Evolutionary conservation across 2,797 vertebrate species (phyloP), one percentile per base, ranked within the genome.

Genomic region (Darevskia nairensis): DNA sequence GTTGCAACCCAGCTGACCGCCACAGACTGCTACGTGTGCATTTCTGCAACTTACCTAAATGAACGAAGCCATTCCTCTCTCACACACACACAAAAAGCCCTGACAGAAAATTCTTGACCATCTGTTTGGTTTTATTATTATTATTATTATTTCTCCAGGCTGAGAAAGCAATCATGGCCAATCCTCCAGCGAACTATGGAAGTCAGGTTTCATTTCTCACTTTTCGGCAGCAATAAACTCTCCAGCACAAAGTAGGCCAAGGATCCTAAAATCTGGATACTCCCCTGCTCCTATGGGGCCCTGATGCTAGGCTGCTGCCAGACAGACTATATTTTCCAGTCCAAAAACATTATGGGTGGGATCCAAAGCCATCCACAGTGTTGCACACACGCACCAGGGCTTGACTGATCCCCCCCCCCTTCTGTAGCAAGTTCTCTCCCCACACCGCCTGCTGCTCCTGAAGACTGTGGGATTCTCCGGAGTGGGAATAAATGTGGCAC

Each of bases 91-190:
- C 7, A 46, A 94, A 91, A 0, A 81, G 93, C 91, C 87, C 90
- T 86, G 91, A 84, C 94, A 93, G 92, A 93, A 93, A 92, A 93
- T 96, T 92, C 94, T 94, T 91, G 93, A 93, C 94, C 94, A 96
- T 94, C 94, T 96, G 76, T 78, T 78, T 50, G 95, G 92, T 92
- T 93, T 94, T 94, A 21, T 39, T 39, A 19, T 32, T 32, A 32
- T 80, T 80, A 19, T 35, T 80, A 59, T 61, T 95, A 95, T 95
- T 96, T 95, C 94, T 95, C 92, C 91, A 92, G 90, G 93, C 93
- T 96, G 94, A 96, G 93, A 95, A 96, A 95, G 91, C 84, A 95
- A 95, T 95, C 94, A 94, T 55, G 75, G 86, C 29, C 91, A 96
- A 95, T 93, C 92, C 95, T 95, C 92, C 93, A 93, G 95, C 21